phyloP scores from a whole-genome alignment of 53 echinoderm and acorn worm genomes.

The Hippasteria phrygiana region DNA sequence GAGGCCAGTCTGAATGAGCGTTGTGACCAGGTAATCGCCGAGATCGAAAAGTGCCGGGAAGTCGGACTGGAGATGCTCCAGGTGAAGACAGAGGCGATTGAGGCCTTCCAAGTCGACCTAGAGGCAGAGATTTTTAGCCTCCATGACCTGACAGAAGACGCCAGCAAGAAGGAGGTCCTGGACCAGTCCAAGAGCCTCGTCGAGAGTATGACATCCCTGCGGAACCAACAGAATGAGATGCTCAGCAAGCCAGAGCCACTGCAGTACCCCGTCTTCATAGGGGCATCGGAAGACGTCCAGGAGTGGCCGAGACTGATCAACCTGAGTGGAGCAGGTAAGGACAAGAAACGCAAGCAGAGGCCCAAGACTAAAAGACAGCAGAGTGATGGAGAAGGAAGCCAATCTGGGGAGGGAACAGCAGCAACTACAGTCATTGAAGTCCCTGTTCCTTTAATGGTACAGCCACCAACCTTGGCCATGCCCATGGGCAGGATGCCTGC shows the following conservation, averaged over 20 bases:
- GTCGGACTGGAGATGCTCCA: constrained; percentile 20
- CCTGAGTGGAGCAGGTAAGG: neutral
- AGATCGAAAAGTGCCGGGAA: constrained; percentile 32
- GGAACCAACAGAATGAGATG: constrained; percentile 22
- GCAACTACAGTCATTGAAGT: too few relatives aligned
- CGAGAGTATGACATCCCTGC: constrained; percentile 11
- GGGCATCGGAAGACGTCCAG: constrained; percentile 25
- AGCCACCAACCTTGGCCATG: too few relatives aligned
- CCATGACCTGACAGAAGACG: constrained; percentile 26
- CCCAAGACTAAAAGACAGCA: neutral
- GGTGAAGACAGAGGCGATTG: neutral
- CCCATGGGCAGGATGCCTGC: too few relatives aligned
- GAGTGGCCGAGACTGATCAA: constrained; percentile 23
- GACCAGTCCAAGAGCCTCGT: constrained; percentile 44
- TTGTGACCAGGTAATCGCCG: constrained; percentile 47
- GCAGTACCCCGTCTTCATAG: constrained; percentile 47
- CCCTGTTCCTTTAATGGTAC: too few relatives aligned
- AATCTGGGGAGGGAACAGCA: neutral
- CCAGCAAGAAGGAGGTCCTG: constrained; percentile 36
- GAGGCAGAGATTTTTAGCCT: constrained; percentile 1
- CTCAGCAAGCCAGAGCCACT: constrained; percentile 8
- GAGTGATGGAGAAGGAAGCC: neutral
- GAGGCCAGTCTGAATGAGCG: constrained; percentile 36
- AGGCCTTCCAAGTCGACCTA: constrained; percentile 13
- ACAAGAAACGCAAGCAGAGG: neutral